A percentile compares a stretch with the other conserved stretches of the same genome.
Conservation (phyloP, 1,140 invertebrate genomes). For the Leptinotarsa lineolata region DNA sequence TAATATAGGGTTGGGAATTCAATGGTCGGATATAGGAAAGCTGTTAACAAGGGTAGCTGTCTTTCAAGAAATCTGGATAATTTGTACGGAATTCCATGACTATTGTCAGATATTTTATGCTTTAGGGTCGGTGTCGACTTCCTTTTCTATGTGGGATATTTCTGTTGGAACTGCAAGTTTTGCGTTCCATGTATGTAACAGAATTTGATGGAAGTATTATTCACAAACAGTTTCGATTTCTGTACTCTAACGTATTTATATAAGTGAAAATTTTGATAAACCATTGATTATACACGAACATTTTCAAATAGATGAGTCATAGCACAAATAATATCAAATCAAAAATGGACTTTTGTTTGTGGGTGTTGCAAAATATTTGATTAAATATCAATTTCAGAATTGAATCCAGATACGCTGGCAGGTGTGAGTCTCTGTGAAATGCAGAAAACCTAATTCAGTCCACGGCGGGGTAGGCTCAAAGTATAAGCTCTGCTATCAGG, state of each 20-base stretch:
- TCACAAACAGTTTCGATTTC: too few species aligned
- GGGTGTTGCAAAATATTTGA: too few species aligned
- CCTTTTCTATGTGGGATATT: background rate
- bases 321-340: too few species aligned
- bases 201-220: background rate
- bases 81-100: background rate
- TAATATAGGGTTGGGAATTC: background rate
- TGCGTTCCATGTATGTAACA: background rate
- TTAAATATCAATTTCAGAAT: too few species aligned
- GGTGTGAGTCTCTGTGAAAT: too few species aligned
- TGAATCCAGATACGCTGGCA: too few species aligned
- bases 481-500: too few species aligned
- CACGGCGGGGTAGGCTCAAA: too few species aligned
- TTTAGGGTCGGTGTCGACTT: background rate
- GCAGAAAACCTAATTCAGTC: too few species aligned
- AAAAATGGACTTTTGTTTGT: too few species aligned
- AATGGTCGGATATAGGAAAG: background rate
- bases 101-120: background rate
- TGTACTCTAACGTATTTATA: too few species aligned
- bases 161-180: background rate
- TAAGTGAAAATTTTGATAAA: background rate
- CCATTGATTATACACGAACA: background rate
- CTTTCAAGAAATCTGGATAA: slow-evolving; percentile 1
- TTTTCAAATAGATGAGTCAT: background rate
- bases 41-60: background rate